Percentiles rank a stretch among this genome's conserved stretches.
phyloP scores from a whole-genome alignment of 1,140 invertebrate species.

The Lepidotrigona ventralis region DNA sequence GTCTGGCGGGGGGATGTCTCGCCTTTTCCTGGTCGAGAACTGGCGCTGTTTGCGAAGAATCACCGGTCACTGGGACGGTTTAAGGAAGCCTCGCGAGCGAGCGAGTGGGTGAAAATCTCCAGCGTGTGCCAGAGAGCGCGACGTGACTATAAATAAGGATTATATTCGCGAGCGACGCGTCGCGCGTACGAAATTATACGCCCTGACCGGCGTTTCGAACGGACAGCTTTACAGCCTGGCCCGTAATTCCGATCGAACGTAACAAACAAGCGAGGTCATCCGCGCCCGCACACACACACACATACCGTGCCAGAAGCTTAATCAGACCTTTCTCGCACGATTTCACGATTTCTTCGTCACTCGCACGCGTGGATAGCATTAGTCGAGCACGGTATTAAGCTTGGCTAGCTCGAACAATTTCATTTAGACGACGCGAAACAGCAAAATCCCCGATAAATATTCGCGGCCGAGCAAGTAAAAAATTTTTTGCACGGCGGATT shows the following conservation, averaged over 20 bases:
- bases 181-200: conserved; percentile 34
- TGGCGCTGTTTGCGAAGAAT: conserved; percentile 35
- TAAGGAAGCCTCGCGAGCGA: conserved; percentile 15
- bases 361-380: background rate
- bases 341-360: background rate
- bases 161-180: conserved; percentile 16
- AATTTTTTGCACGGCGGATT: background rate
- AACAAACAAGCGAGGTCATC: background rate
- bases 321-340: conserved; percentile 3
- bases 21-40: conserved; percentile 27
- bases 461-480: background rate
- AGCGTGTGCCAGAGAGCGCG: conserved; percentile 5
- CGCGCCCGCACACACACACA: background rate
- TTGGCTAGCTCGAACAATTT: background rate
- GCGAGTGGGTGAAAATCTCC: conserved; percentile 31
- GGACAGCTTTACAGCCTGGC: conserved; percentile 19
- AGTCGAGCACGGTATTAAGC: too few species aligned
- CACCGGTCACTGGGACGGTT: conserved; percentile 43
- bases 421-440: background rate
- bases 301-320: conserved; percentile 10
- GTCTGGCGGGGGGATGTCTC: background rate
- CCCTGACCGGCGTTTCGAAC: background rate
- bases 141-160: conserved; percentile 49
- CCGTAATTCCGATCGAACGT: conserved; percentile 14
- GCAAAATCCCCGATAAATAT: too few species aligned